These are phyloP conservation scores for Protobothrops mucrosquamatus DNA, from an alignment of 2,113 vertebrate genomes.

Conservation along the genomic window DNA sequence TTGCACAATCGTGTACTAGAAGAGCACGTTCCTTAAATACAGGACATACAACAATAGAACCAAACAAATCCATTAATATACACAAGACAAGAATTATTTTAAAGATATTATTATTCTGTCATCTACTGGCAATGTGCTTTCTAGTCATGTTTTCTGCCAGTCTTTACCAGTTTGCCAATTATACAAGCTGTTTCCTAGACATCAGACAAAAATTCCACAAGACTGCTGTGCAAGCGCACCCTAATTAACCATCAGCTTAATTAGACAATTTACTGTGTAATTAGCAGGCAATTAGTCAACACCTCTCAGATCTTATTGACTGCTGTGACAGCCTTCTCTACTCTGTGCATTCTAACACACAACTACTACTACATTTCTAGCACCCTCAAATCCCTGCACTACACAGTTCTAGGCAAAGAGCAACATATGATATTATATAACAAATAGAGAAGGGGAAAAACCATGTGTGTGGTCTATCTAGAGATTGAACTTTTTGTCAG, in stretches of 20 bases:
- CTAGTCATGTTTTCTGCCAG: conserved; percentile 78
- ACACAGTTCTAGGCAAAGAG: conserved; percentile 49
- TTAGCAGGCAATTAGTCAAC: conserved; percentile 95
- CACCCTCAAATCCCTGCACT: conserved; percentile 35
- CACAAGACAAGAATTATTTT: conserved; percentile 75
- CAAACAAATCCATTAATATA: conserved; percentile 68
- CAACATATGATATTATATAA: conserved; percentile 64
- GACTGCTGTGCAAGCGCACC: conserved; percentile 88
- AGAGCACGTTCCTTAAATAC: not conserved
- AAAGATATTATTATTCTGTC: conserved; percentile 73
- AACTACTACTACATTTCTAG: conserved; percentile 69
- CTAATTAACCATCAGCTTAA: conserved; percentile 96
- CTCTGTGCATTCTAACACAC: conserved; percentile 78
- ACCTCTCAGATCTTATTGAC: conserved; percentile 89
- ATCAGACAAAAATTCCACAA: conserved; percentile 86
- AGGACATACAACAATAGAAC: conserved; percentile 52
- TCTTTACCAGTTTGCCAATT: conserved; percentile 87
- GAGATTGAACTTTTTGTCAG: conserved; percentile 65
- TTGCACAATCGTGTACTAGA: not conserved
- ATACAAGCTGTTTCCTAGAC: conserved; percentile 85
- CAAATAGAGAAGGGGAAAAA: conserved; percentile 56
- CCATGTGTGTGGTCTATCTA: conserved; percentile 66
- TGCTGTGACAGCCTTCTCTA: conserved; percentile 89
- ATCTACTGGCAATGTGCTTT: conserved; percentile 71
- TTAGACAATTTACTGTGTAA: conserved; percentile 98